Base-by-base conservation (phyloP, 2,797 vertebrate species). In the Anas flavirostris region DNA sequence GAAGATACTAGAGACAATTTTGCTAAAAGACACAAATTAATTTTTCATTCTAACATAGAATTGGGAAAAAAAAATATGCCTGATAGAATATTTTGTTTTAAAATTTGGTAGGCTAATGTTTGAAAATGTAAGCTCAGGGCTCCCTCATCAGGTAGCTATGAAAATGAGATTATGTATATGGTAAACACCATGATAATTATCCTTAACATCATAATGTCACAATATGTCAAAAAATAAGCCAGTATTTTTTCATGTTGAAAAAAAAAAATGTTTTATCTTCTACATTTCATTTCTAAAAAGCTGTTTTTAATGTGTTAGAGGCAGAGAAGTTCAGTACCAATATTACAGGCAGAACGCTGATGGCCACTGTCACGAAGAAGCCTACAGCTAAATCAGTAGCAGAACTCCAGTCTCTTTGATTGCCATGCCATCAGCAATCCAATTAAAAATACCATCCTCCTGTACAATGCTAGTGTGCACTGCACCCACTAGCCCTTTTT, bases 61-160 rank as follows among this genome's bases (percentile, higher is more conserved):
- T 16, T 90, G n/a, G 29, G 12, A 29, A 21, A 56, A 22, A 37
- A 16, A 14, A 26, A 29, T 31, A 25, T 48, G 5, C 59, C 7
- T 63, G 31, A 56, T 43, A 66, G 29, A 53, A 37, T 92, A 88
- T 89, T 82, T 93, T 76, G 5, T 67, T 70, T 63, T 31, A 79
- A 90, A 91, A 82, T 77, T 64, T 82, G 83, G 52, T 64, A 50
- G 53, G 5, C 14, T 88, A 44, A 9, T 79, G 18, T 74, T 84
- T 70, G 80, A 88, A 90, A 95, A 83, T 73, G 13, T 84, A 82
- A 92, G 60, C 33, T 39, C 69, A 84, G 93, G 74, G 89, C 92
- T 97, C 93, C 94, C 94, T 96, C 95, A 84, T 88, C 94, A 96
- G 95, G 81, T 77, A 55, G 41, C 48, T 74, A 31, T 46, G 44